Evolutionary conservation across 1,140 invertebrate genomes (phyloP), one percentile per base, ranked within the genome.

Genomic region (Procambarus virginalis): DNA sequence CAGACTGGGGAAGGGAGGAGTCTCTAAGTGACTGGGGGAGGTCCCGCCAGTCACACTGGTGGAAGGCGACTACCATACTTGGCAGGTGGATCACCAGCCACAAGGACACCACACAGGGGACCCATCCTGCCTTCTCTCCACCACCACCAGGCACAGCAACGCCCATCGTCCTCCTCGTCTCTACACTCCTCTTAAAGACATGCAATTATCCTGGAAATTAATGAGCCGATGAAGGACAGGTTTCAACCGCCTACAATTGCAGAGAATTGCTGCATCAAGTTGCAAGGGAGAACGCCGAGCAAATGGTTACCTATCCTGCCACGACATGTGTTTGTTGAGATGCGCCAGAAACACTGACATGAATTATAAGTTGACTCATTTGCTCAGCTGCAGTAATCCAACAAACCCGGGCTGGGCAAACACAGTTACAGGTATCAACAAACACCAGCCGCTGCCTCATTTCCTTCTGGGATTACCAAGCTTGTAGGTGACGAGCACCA

Each of bases 221-320:
- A 86, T 78, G 78, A 86, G 84, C 75, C 84, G 55, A 86, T 78
- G 84, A 86, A 78, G 76, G 84, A 86, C 84, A 78, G 84, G 84
- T 86, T 86, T 86, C 34, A 77, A 77, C 49, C 75, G 8, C 75
- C 55, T 34, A 51, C 84, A 86, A 78, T 78, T 86, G 84, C 17
- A 78, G 84, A 86, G 60, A 86, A 86, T n/a, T 22, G 84, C 75
- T 12, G 75, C 84, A 86, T 86, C 60, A 86, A 75, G 68, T 86
- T 60, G 5, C 68, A 22, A 22, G n/a, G n/a, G 6, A 22, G n/a
- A 34, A 73, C 2, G n/a, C 34, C 68, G n/a, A 73, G n/a, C 68
- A 34, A 73, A 34, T 34, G 68, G 22, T 34, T 73, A 34, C 68
- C 68, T 73, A 34, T 73, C 68, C 34, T 3, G 8, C 68, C 68